A percentile compares a stretch with the other conserved stretches of the same genome.
Evolutionary conservation across 2,888 invertebrate species (phyloP).

Genomic region (Drosophila buzzatii): DNA sequence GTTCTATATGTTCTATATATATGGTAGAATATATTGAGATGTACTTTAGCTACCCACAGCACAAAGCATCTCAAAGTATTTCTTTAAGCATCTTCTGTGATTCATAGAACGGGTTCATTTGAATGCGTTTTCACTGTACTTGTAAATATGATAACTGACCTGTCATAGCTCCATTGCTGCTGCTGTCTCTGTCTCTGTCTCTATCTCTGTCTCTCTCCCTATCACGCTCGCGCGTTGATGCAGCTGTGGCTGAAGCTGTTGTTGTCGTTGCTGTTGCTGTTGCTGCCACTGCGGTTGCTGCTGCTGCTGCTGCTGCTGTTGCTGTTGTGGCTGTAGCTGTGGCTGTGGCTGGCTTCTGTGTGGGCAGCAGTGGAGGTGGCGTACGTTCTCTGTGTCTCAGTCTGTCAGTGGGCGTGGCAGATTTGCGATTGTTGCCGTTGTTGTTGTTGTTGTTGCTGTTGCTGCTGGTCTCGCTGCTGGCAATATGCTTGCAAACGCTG

Average conservation of each 20-base stretch:
- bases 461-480: constrained; percentile 29
- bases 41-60: no score
- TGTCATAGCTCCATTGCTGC: constrained; percentile 82
- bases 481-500: constrained; percentile 53
- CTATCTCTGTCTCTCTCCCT: constrained; percentile 44
- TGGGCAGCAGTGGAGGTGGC: constrained; percentile 60
- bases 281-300: constrained; percentile 37
- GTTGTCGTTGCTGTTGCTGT: constrained; percentile 32
- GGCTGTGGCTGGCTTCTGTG: constrained; percentile 51
- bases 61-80: no score
- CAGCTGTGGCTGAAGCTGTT: constrained; percentile 47
- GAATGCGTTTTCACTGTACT: constrained; percentile 25
- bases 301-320: constrained; percentile 11
- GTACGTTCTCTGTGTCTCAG: constrained; percentile 56
- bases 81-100: no score
- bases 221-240: constrained; percentile 49
- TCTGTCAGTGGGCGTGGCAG: constrained; percentile 49
- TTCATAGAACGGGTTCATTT: background rate
- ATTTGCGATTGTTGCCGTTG: constrained; percentile 38
- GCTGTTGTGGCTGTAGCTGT: constrained; percentile 42
- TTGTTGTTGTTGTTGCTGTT: constrained; percentile 26
- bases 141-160: constrained; percentile 62
- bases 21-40: no score
- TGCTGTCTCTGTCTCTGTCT: constrained; percentile 60
- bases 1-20: no score